phyloP scores from a whole-genome alignment of 2,888 invertebrate genomes.

The Piscicola geometra region DNA sequence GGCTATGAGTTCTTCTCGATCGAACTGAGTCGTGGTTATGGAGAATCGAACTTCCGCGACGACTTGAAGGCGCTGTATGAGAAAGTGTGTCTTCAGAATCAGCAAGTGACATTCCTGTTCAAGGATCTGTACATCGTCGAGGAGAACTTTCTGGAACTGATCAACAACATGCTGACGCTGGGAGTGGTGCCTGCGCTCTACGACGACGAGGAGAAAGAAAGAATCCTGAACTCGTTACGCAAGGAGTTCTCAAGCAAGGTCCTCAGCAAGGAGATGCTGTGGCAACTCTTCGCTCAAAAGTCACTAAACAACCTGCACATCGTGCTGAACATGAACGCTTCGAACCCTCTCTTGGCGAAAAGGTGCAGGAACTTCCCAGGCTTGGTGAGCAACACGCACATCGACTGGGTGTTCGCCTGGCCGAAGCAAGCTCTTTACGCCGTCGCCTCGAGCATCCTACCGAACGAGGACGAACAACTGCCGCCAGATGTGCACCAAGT shows the following conservation, averaged over 20 bases:
- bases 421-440: conserved; percentile 80
- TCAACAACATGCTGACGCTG: conserved; percentile 84
- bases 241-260: conserved; percentile 63
- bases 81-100: conserved; percentile 72
- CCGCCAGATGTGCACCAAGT: conserved; percentile 66
- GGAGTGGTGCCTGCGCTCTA: conserved; percentile 82
- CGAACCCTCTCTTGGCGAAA: conserved; percentile 74
- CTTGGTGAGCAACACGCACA: conserved; percentile 81
- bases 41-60: conserved; percentile 74
- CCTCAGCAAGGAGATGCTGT: conserved; percentile 74
- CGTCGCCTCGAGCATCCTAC: conserved; percentile 76
- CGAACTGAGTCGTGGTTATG: conserved; percentile 72
- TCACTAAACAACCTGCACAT: conserved; percentile 80
- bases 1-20: conserved; percentile 75
- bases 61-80: conserved; percentile 76
- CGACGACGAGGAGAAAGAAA: conserved; percentile 80
- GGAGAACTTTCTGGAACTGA: conserved; percentile 73
- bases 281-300: conserved; percentile 73
- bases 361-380: conserved; percentile 80
- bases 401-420: conserved; percentile 92
- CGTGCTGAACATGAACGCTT: conserved; percentile 81
- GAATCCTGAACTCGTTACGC: conserved; percentile 63
- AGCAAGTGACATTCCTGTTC: conserved; percentile 75
- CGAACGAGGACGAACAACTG: conserved; percentile 69
- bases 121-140: conserved; percentile 70